Evolutionary conservation across 2,797 vertebrate genomes (phyloP).

Genomic region (Antrozous pallidus): DNA sequence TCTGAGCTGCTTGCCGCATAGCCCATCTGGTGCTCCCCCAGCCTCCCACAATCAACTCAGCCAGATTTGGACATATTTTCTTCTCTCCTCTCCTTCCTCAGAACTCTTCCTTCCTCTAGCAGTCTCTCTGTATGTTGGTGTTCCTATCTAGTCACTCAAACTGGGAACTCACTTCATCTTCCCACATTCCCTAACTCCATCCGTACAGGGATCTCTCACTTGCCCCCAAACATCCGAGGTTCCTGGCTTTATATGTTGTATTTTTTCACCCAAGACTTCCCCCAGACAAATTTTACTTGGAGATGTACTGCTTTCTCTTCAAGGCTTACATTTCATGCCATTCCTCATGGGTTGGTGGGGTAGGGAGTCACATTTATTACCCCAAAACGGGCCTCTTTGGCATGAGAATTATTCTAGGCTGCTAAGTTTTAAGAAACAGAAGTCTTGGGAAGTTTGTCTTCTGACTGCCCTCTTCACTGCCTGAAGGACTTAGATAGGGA

Average conservation of each 20-base stretch:
- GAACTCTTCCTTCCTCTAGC: constrained; percentile 27
- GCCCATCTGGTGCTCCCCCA: constrained; percentile 69
- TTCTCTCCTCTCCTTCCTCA: constrained; percentile 26
- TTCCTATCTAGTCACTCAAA: not conserved
- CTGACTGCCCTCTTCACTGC: not conserved
- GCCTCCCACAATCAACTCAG: constrained; percentile 54
- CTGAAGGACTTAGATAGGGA: not conserved
- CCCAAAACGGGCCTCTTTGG: not conserved
- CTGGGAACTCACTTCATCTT: not conserved
- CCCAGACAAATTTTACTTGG: not conserved
- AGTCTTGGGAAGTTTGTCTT: not conserved
- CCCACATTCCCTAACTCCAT: not conserved
- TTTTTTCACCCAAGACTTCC: not conserved
- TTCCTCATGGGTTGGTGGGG: not conserved
- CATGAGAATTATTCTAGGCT: not conserved
- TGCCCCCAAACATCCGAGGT: not conserved
- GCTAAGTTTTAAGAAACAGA: not conserved
- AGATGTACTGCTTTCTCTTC: not conserved
- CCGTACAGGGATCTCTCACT: not conserved
- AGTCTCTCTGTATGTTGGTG: not conserved
- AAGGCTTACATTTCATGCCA: not conserved
- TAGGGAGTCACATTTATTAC: not conserved
- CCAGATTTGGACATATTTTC: constrained; percentile 60
- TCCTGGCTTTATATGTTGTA: not conserved
- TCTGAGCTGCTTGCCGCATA: constrained; percentile 49